phyloP scores from a whole-genome alignment of 2,797 vertebrate genomes.

The Malacoctenus gilli region DNA sequence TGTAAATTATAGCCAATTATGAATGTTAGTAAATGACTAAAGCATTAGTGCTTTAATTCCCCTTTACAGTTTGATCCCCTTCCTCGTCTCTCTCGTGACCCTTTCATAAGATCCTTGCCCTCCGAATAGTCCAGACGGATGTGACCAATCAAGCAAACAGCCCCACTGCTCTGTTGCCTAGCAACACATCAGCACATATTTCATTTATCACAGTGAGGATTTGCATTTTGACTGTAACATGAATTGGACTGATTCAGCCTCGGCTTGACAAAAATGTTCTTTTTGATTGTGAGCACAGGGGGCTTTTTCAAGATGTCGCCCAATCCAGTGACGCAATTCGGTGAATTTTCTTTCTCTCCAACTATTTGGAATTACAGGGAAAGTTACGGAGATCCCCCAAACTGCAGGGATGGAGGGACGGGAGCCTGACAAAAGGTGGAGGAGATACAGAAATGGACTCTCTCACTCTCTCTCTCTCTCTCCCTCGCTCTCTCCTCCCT shows the following conservation, averaged over 20 bases:
- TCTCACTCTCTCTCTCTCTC: background rate
- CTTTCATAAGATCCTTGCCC: conserved; percentile 20
- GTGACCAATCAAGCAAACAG: conserved; percentile 34
- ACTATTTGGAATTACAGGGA: background rate
- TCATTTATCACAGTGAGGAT: conserved; percentile 53
- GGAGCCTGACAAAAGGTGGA: background rate
- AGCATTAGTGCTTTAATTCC: background rate
- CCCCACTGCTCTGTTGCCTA: conserved; percentile 64
- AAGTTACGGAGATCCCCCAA: background rate
- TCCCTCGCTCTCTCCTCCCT: background rate
- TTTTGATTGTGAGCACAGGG: background rate
- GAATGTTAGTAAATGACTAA: conserved; percentile 3
- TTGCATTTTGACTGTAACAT: conserved; percentile 52
- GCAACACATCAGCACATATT: conserved; percentile 70
- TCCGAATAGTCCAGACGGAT: conserved; percentile 23
- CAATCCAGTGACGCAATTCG: too few species aligned
- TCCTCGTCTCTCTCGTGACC: conserved; percentile 6
- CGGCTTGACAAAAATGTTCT: conserved; percentile 11
- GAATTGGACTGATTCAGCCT: conserved; percentile 30
- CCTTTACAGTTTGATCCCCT: background rate
- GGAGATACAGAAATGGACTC: background rate
- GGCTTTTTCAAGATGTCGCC: background rate
- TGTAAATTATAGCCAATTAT: too few species aligned
- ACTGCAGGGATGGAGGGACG: conserved; percentile 4
- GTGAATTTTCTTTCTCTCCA: conserved; percentile 12